These are phyloP conservation scores for Rhopalosiphum padi DNA, from an alignment of 1,140 invertebrate species.

Conservation along the genomic window DNA sequence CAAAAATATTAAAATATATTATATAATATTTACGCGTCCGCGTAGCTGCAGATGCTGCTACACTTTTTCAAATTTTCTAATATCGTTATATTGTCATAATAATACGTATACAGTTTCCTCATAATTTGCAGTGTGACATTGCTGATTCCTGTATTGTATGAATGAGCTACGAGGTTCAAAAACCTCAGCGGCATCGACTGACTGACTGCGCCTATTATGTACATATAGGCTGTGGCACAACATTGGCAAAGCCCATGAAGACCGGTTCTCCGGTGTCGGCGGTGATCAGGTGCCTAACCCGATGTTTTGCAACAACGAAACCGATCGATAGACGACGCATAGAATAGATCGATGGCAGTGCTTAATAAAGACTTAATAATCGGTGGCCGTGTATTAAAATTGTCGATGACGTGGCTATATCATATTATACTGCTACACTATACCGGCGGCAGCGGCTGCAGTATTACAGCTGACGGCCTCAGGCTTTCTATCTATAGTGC, in stretches of 20 bases:
- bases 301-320: slow-evolving; percentile 35
- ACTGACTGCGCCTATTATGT: background rate
- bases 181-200: slow-evolving; percentile 33
- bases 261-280: slow-evolving; percentile 1
- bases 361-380: slow-evolving; percentile 12
- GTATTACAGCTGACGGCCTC: background rate
- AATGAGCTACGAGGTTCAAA: slow-evolving; percentile 52
- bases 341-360: background rate
- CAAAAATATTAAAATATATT: background rate
- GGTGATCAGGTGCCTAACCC: background rate
- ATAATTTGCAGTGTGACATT: background rate
- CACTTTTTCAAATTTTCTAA: background rate
- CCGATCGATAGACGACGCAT: background rate
- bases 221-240: background rate
- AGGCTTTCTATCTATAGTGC: background rate
- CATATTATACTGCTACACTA: background rate
- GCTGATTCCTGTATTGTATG: background rate
- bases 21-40: background rate
- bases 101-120: background rate
- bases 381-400: slow-evolving; percentile 1
- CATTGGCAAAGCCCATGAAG: background rate
- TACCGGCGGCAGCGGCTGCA: background rate
- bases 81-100: background rate
- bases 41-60: background rate
- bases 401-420: background rate